These are phyloP conservation scores for Polydrusus tereticollis DNA, from an alignment of 2,888 invertebrate species.

Conservation along the genomic window DNA sequence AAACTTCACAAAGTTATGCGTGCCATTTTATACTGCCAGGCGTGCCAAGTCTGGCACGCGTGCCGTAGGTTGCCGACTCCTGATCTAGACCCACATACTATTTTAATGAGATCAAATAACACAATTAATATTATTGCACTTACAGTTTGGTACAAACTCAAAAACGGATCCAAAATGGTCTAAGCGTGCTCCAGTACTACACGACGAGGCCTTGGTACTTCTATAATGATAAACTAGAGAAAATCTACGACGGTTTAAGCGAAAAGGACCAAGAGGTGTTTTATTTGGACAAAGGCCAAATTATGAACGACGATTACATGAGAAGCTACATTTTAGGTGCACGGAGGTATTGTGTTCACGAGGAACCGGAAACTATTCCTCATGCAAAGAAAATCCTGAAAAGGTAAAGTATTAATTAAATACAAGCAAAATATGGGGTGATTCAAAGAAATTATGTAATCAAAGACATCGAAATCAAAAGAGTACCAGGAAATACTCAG, in stretches of 20 bases:
- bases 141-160: slow-evolving; percentile 76
- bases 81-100: too few relatives aligned
- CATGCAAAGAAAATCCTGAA: slow-evolving; percentile 75
- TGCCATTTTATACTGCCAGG: too few relatives aligned
- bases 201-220: slow-evolving; percentile 88
- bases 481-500: too few relatives aligned
- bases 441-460: too few relatives aligned
- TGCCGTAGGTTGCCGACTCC: too few relatives aligned
- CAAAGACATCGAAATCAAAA: too few relatives aligned
- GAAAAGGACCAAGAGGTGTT: slow-evolving; percentile 74
- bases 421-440: too few relatives aligned
- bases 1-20: too few relatives aligned
- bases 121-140: too few relatives aligned
- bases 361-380: slow-evolving; percentile 82
- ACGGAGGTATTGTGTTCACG: slow-evolving; percentile 87
- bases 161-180: slow-evolving; percentile 73
- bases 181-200: slow-evolving; percentile 81
- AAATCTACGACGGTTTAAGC: slow-evolving; percentile 70
- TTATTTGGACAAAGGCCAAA: slow-evolving; percentile 68
- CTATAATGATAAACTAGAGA: slow-evolving; percentile 72
- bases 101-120: too few relatives aligned
- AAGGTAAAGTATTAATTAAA: slow-evolving; percentile 68
- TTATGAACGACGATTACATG: slow-evolving; percentile 77
- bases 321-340: slow-evolving; percentile 83
- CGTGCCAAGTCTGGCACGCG: too few relatives aligned